Evolutionary conservation across 2,888 invertebrate species (phyloP).

Genomic region (Acleris literana): DNA sequence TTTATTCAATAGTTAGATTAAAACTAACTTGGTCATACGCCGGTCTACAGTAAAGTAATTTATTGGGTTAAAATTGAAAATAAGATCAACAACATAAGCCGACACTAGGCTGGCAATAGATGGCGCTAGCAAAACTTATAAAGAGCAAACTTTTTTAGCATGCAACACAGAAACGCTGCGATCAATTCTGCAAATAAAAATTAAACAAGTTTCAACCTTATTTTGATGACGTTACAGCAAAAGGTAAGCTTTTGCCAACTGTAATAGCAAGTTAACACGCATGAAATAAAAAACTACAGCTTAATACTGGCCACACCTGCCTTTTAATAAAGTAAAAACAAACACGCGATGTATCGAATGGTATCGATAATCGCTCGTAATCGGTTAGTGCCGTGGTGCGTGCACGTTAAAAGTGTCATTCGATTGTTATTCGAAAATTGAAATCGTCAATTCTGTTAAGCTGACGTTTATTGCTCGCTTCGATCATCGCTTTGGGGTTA

Average conservation of each 20-base stretch:
- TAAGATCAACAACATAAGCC: conserved; percentile 17
- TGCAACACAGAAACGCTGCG: conserved; percentile 21
- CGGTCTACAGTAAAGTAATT: not conserved
- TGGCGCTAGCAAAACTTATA: conserved; percentile 26
- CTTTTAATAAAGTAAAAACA: conserved; percentile 48
- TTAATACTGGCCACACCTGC: conserved; percentile 55
- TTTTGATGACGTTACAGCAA: not conserved
- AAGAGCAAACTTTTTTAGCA: conserved; percentile 35
- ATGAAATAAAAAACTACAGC: conserved; percentile 30
- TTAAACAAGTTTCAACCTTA: conserved; percentile 21
- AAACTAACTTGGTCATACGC: not conserved
- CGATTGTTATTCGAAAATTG: conserved; percentile 58
- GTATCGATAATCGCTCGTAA: conserved; percentile 61
- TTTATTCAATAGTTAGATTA: not conserved
- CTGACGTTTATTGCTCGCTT: conserved; percentile 40
- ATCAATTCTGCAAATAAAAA: conserved; percentile 7
- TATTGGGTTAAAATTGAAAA: not conserved
- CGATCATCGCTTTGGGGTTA: conserved; percentile 27
- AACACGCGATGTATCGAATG: conserved; percentile 68
- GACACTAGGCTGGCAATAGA: conserved; percentile 27
- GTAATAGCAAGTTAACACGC: conserved; percentile 16
- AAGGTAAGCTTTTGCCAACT: conserved; percentile 1
- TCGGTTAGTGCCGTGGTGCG: conserved; percentile 60
- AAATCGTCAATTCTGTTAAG: conserved; percentile 52
- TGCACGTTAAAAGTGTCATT: conserved; percentile 56